phyloP scores from a whole-genome alignment of 2,113 vertebrate species.

The Illadopsis cleaveri region DNA sequence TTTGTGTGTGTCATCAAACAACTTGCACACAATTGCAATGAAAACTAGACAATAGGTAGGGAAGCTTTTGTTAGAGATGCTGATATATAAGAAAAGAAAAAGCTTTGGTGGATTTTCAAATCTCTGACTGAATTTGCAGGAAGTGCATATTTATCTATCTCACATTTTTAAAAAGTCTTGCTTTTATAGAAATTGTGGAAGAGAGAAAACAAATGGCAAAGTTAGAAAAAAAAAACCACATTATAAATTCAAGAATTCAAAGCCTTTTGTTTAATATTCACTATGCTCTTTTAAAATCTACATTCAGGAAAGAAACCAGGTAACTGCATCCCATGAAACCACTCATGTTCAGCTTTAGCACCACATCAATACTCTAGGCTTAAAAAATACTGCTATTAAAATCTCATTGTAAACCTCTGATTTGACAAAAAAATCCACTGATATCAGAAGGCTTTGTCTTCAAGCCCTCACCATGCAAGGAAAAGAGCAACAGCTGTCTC shows the following conservation, averaged over 20 bases:
- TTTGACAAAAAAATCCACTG: neutral
- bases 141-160: neutral
- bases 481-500: neutral
- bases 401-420: neutral
- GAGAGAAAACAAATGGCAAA: neutral
- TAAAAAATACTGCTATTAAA: neutral
- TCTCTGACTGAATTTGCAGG: neutral
- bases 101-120: neutral
- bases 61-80: neutral
- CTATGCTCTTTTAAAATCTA: neutral
- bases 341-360: neutral
- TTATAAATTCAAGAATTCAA: neutral
- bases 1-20: neutral
- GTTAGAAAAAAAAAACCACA: neutral
- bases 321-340: neutral
- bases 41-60: neutral
- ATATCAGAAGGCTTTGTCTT: neutral
- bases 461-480: neutral
- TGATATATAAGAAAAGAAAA: neutral
- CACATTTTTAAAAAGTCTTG: neutral
- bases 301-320: neutral
- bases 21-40: neutral
- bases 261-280: neutral
- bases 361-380: neutral
- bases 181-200: neutral